Evolutionary conservation across 2,888 invertebrate species (phyloP).

Genomic region (Ariolimax columbianus): DNA sequence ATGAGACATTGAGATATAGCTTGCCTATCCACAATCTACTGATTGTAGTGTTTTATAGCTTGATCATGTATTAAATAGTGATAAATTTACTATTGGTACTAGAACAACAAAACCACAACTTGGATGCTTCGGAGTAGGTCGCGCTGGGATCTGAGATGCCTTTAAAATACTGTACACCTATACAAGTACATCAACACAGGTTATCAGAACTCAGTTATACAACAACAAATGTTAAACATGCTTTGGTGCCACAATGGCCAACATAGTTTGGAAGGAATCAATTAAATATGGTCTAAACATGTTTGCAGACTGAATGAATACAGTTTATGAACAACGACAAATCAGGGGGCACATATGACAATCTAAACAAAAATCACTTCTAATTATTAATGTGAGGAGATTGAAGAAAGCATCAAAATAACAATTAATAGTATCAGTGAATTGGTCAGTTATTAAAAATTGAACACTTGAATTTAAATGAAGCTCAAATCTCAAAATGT

Average conservation of each 20-base stretch:
- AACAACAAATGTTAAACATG: neutral
- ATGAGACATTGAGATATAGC: neutral
- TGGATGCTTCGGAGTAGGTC: neutral
- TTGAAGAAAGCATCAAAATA: too few species aligned
- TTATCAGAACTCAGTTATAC: neutral
- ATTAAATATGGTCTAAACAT: too few species aligned
- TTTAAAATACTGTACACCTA: neutral
- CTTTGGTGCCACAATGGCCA: neutral
- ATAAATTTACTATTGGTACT: neutral
- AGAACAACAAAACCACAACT: neutral
- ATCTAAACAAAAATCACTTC: too few species aligned
- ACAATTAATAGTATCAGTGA: too few species aligned
- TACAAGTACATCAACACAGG: neutral
- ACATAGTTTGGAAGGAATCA: neutral
- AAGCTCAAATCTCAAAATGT: too few species aligned
- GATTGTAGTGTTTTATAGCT: neutral
- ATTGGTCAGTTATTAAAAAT: too few species aligned
- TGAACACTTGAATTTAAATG: too few species aligned
- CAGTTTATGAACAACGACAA: too few species aligned
- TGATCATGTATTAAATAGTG: neutral
- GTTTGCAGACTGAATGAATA: too few species aligned
- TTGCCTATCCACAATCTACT: neutral
- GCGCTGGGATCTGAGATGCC: neutral
- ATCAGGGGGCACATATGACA: too few species aligned
- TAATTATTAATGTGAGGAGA: too few species aligned